phyloP scores from a whole-genome alignment of 2,113 vertebrate species.

The Embiotoca jacksoni region DNA sequence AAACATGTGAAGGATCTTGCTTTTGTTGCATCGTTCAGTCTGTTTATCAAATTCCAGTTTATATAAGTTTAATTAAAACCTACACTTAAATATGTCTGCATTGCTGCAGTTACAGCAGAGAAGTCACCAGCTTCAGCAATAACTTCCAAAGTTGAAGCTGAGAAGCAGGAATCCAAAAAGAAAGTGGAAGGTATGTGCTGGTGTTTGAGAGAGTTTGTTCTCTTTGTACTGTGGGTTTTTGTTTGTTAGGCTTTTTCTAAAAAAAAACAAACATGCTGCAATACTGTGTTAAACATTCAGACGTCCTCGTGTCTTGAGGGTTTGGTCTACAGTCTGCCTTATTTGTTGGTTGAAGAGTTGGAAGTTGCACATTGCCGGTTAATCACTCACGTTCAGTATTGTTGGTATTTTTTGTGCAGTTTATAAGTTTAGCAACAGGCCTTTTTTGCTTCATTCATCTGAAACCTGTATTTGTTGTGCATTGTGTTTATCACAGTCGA shows the following conservation, averaged over 20 bases:
- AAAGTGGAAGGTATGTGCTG: conserved; percentile 54
- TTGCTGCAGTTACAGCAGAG: conserved; percentile 44
- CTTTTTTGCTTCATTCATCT: background rate
- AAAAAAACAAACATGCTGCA: background rate
- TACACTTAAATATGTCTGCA: background rate
- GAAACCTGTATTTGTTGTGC: background rate
- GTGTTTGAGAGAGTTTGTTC: background rate
- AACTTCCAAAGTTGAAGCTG: conserved; percentile 21
- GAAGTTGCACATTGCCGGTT: background rate
- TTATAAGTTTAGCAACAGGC: too few relatives aligned
- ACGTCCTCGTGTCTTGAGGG: background rate
- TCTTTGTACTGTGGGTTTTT: background rate
- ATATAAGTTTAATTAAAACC: background rate
- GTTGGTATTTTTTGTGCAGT: too few relatives aligned
- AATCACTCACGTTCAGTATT: background rate
- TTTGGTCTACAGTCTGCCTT: conserved; percentile 16
- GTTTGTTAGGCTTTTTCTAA: background rate
- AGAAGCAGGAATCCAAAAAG: conserved; percentile 45
- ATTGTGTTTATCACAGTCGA: background rate
- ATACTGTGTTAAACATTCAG: background rate
- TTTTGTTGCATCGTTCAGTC: conserved; percentile 15
- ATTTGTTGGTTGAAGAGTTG: conserved; percentile 4
- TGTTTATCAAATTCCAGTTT: background rate
- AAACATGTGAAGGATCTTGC: background rate
- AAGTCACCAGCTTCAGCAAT: conserved; percentile 5